Conservation (phyloP, 2,888 invertebrate species). For the Thymelicus acteon region DNA sequence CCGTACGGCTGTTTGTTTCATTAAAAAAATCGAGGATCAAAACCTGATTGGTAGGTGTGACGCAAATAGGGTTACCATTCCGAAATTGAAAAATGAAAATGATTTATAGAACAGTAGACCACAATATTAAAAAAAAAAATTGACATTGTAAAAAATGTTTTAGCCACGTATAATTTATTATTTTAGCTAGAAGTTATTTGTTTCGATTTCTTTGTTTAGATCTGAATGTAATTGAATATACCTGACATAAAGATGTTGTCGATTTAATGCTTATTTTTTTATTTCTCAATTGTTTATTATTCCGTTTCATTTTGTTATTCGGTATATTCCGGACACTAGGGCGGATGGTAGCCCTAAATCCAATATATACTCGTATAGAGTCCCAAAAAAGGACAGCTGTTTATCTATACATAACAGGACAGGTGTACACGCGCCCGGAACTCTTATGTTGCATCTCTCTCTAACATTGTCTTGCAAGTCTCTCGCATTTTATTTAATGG, state of each 20-base stretch:
- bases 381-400: constrained; percentile 64
- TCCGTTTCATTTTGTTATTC: too few species aligned
- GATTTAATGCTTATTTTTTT: too few species aligned
- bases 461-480: constrained; percentile 34
- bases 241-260: too few species aligned
- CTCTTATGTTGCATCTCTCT: constrained; percentile 45
- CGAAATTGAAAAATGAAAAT: not conserved
- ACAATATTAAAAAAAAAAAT: too few species aligned
- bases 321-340: not conserved
- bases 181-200: too few species aligned
- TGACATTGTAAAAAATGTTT: too few species aligned
- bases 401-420: constrained; percentile 47
- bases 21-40: not conserved
- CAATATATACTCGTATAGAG: constrained; percentile 49
- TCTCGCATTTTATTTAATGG: not conserved
- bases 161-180: too few species aligned
- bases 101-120: too few species aligned
- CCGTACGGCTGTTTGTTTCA: not conserved
- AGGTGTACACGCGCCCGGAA: constrained; percentile 40
- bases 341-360: not conserved
- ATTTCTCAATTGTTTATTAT: too few species aligned
- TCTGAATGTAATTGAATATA: too few species aligned
- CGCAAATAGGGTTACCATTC: constrained; percentile 39
- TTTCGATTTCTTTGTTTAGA: too few species aligned
- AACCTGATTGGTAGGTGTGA: constrained; percentile 31